phyloP scores from a whole-genome alignment of 2,797 vertebrate genomes.

The Benthosema pterotum region DNA sequence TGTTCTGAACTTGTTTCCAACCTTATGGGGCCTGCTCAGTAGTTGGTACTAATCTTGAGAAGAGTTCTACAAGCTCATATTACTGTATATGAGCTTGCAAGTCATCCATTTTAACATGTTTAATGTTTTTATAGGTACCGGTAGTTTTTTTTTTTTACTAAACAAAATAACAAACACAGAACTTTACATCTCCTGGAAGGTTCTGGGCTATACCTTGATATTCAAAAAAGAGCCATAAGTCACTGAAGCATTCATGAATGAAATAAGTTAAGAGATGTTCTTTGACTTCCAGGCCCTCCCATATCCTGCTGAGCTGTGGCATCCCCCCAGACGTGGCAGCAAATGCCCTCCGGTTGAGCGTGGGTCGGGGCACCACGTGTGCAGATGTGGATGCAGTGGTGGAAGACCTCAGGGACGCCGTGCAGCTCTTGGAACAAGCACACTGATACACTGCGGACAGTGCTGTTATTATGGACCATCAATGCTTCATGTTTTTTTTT shows the following conservation, averaged over 20 bases:
- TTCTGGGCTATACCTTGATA: too few species aligned
- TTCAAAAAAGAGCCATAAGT: too few species aligned
- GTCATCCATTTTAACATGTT: too few species aligned
- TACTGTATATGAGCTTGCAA: background rate
- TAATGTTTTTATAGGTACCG: too few species aligned
- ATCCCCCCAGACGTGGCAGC: constrained; percentile 81
- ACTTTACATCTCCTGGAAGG: too few species aligned
- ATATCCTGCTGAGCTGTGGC: constrained; percentile 89
- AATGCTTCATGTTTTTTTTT: background rate
- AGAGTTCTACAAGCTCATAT: background rate
- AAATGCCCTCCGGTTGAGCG: constrained; percentile 90
- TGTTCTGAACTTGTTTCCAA: too few species aligned
- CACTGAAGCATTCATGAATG: background rate
- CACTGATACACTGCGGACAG: constrained; percentile 45
- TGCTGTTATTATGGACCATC: background rate
- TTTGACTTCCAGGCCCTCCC: constrained; percentile 84
- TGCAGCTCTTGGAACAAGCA: constrained; percentile 77
- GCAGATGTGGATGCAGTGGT: constrained; percentile 87
- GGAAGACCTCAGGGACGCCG: constrained; percentile 85
- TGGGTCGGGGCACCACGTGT: constrained; percentile 85
- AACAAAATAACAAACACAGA: too few species aligned
- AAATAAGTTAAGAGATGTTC: constrained; percentile 5
- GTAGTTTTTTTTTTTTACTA: too few species aligned
- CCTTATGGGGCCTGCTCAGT: too few species aligned
- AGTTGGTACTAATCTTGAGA: too few species aligned